These are phyloP conservation scores for Orussus abietinus DNA, from an alignment of 1,140 invertebrate genomes.

Conservation along the genomic window DNA sequence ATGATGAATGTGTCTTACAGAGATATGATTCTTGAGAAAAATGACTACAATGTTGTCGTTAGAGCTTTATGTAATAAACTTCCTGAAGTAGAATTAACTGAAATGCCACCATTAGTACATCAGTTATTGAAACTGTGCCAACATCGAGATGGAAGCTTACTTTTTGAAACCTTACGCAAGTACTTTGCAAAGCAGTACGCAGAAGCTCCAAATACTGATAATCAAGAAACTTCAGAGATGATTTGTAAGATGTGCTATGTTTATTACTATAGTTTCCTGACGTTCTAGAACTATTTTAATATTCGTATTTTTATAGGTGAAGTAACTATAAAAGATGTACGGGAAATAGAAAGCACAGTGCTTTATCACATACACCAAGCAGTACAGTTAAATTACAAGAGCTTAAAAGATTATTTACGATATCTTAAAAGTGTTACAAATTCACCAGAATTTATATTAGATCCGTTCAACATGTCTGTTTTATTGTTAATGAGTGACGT, in stretches of 20 bases:
- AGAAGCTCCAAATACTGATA: constrained; percentile 18
- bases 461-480: constrained; percentile 56
- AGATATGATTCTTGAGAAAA: constrained; percentile 42
- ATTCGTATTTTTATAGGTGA: constrained; percentile 16
- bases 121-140: constrained; percentile 46
- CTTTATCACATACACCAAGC: constrained; percentile 57
- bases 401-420: constrained; percentile 53
- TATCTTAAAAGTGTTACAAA: constrained; percentile 50
- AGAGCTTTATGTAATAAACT: constrained; percentile 43
- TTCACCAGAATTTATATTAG: constrained; percentile 53
- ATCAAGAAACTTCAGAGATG: constrained; percentile 22
- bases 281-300: background rate
- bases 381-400: constrained; percentile 48
- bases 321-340: constrained; percentile 36
- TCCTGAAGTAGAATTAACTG: constrained; percentile 32
- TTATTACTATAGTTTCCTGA: too few relatives aligned
- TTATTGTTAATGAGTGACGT: constrained; percentile 51
- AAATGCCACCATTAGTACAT: constrained; percentile 54
- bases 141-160: constrained; percentile 32
- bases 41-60: constrained; percentile 44
- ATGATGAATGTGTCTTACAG: constrained; percentile 24
- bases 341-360: constrained; percentile 55
- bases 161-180: constrained; percentile 42
- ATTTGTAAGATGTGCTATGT: constrained; percentile 28
- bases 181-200: constrained; percentile 46